Percentiles rank a stretch among this genome's conserved stretches.
phyloP scores from a whole-genome alignment of 2,888 invertebrate genomes.

The Pogonocherus hispidulus region DNA sequence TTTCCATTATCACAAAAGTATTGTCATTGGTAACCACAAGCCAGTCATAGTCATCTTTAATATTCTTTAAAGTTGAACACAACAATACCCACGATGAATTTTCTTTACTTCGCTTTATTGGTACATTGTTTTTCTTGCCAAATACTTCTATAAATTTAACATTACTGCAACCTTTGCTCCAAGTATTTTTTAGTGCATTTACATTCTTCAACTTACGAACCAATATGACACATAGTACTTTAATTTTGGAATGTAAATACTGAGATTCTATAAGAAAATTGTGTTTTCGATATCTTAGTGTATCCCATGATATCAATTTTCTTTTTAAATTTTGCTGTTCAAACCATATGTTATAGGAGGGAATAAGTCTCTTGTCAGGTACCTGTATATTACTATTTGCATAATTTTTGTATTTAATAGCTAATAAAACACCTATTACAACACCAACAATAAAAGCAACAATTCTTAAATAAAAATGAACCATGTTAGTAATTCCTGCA shows the following conservation, averaged over 20 bases:
- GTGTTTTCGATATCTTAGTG: slow-evolving; percentile 56
- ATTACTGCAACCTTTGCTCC: slow-evolving; percentile 64
- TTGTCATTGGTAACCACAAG: slow-evolving; percentile 72
- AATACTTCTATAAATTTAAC: slow-evolving; percentile 54
- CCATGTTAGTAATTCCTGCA: slow-evolving; percentile 47
- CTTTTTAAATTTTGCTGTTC: slow-evolving; percentile 45
- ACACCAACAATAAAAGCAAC: slow-evolving; percentile 52
- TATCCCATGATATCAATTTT: slow-evolving; percentile 53
- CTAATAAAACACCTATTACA: slow-evolving; percentile 52
- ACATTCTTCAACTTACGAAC: slow-evolving; percentile 67
- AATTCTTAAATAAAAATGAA: slow-evolving; percentile 52
- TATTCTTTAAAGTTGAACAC: slow-evolving; percentile 57
- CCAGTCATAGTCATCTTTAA: slow-evolving; percentile 68
- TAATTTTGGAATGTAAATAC: slow-evolving; percentile 61
- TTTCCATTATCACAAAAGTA: slow-evolving; percentile 72
- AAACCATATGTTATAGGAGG: slow-evolving; percentile 56
- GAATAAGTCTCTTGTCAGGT: slow-evolving; percentile 5
- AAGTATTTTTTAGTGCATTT: slow-evolving; percentile 61
- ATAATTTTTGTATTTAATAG: slow-evolving; percentile 37
- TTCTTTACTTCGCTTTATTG: slow-evolving; percentile 54
- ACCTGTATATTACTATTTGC: slow-evolving; percentile 23
- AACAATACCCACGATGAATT: slow-evolving; percentile 63
- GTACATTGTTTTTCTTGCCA: slow-evolving; percentile 51
- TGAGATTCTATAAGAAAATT: slow-evolving; percentile 56
- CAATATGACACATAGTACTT: slow-evolving; percentile 69